A percentile compares a stretch with the other conserved stretches of the same genome.
These are phyloP conservation scores for Brachionus rotundiformis DNA, from an alignment of 1,140 invertebrate species.

Conservation along the genomic window DNA sequence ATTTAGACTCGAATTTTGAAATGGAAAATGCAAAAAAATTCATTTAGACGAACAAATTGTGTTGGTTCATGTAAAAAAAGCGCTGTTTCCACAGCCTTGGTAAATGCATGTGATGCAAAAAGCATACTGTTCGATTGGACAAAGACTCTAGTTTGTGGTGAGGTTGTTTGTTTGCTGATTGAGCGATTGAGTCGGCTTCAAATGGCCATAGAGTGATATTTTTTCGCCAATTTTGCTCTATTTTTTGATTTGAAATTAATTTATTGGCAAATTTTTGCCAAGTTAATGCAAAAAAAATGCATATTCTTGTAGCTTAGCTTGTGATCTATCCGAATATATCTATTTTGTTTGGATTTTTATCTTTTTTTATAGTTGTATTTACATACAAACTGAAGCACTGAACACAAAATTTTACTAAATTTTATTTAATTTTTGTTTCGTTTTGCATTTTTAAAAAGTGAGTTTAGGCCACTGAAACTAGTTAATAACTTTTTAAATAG, in stretches of 20 bases:
- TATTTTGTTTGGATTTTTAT: neutral
- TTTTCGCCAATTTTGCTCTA: no score
- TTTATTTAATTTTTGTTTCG: neutral
- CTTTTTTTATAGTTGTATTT: neutral
- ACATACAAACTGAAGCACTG: neutral
- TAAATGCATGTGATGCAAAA: no score
- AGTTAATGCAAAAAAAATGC: neutral
- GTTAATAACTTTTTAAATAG: neutral
- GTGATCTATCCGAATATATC: neutral
- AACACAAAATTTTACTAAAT: neutral
- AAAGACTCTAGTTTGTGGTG: neutral
- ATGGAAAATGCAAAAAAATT: conserved; percentile 16
- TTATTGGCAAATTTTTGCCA: neutral
- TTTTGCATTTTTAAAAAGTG: neutral
- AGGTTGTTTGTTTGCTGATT: neutral
- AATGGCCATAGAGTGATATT: no score
- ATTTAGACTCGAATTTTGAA: conserved; percentile 47
- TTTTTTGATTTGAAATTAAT: no score
- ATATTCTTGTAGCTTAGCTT: neutral
- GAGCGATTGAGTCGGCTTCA: neutral
- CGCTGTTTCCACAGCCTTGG: neutral
- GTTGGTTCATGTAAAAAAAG: conserved; percentile 21
- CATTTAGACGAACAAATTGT: neutral
- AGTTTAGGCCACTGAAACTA: neutral
- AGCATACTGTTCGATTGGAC: neutral